Base-by-base conservation (phyloP, 53 echinoderm and acorn worm genomes). In the Luidia sarsii region DNA sequence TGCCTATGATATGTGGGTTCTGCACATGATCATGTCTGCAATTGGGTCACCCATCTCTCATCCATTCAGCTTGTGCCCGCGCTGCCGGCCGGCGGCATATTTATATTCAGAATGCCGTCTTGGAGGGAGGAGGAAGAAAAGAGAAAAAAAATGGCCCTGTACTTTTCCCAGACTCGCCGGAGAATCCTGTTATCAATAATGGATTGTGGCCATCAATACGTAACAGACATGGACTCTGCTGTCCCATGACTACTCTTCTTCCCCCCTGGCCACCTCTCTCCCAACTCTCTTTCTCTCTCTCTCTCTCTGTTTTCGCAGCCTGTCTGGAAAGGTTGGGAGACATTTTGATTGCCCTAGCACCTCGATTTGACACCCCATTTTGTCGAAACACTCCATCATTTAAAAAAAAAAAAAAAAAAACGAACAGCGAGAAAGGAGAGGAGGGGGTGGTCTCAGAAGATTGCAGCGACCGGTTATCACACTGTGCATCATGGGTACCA, bases 391-490 rank as follows among this genome's bases (percentile, higher is more conserved):
- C 61, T 77, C 60, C 32, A 32, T 61, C 60, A 74, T 22, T 1
- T 31, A 52, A 21, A 4, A 32, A 57, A 57, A 57, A 74, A 37
- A 9, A 49, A 52, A 21, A 4, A 32, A 57, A 57, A 57, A 74
- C 38, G n/a, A 6, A 10, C 2, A 68, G 32, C n/a, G n/a, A n/a
- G n/a, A n/a, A n/a, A n/a, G n/a, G n/a, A n/a, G 4, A 29, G 16
- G 11, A 27, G n/a, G 34, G 31, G 33, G 62, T 41, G 37, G 39
- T 67, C 67, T 39, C 27, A 23, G 5, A 29, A 77, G 61, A 61
- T 77, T 77, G 77, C 77, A 77, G 62, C 48, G 77, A 77, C 77
- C 77, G 77, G 77, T 77, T 31, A 77, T 77, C 77, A 77, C 57
- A 77, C 77, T 61, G 33, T 77, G 43, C n/a, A n/a, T 56, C 31